phyloP scores from a whole-genome alignment of 2,797 vertebrate species.

The Rhinichthys osculus region DNA sequence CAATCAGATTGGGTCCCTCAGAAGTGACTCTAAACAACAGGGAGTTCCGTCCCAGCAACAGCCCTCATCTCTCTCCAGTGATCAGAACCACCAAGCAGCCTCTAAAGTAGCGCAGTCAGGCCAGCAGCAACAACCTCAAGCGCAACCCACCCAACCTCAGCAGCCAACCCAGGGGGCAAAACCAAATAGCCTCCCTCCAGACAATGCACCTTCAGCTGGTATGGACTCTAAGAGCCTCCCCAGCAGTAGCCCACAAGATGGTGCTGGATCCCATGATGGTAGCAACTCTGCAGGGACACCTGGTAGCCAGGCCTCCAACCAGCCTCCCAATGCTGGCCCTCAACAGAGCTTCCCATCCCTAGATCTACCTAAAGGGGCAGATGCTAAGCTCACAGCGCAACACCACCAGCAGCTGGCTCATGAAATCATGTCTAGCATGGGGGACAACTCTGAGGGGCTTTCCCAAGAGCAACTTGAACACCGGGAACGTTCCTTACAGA shows the following conservation, averaged over 20 bases:
- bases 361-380: conserved; percentile 64
- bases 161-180: conserved; percentile 85
- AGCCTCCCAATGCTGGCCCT: conserved; percentile 77
- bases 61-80: conserved; percentile 77
- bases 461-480: conserved; percentile 93
- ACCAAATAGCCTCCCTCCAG: conserved; percentile 82
- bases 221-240: conserved; percentile 92
- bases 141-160: conserved; percentile 76
- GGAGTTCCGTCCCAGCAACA: conserved; percentile 80
- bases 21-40: conserved; percentile 88
- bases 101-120: conserved; percentile 89
- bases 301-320: conserved; percentile 85
- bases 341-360: conserved; percentile 74
- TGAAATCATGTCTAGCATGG: conserved; percentile 87
- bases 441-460: conserved; percentile 95
- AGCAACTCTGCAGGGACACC: conserved; percentile 83
- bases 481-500: conserved; percentile 82
- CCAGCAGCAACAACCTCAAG: conserved; percentile 77
- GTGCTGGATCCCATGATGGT: conserved; percentile 79
- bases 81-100: conserved; percentile 92
- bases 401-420: conserved; percentile 84
- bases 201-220: conserved; percentile 82
- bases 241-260: conserved; percentile 86
- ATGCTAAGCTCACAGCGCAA: conserved; percentile 66
- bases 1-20: conserved; percentile 86